Evolutionary conservation across 2,888 invertebrate species (phyloP).

Genomic region (Chromoteleia sp.): DNA sequence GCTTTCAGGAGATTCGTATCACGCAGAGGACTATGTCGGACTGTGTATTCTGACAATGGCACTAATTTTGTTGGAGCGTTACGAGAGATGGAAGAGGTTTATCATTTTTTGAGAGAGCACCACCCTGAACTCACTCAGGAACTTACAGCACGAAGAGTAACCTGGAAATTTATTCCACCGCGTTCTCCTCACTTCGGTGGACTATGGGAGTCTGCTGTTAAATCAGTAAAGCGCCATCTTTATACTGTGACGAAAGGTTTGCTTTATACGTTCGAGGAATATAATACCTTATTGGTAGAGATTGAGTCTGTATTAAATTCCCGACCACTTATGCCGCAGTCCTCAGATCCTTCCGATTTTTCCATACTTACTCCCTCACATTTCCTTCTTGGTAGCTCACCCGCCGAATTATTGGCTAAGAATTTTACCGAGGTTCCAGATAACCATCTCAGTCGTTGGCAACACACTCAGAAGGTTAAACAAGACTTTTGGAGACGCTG

Average conservation of each 20-base stretch:
- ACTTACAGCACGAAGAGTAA: no score
- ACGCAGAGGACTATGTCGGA: no score
- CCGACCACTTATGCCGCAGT: conserved; percentile 45
- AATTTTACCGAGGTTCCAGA: conserved; percentile 21
- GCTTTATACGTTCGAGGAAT: conserved; percentile 70
- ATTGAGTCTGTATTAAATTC: conserved; percentile 70
- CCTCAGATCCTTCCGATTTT: conserved; percentile 61
- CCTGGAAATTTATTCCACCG: conserved; percentile 22
- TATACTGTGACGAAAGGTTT: conserved; percentile 40
- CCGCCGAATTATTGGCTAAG: conserved; percentile 1
- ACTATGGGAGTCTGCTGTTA: conserved; percentile 74
- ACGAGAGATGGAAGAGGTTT: no score
- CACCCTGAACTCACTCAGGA: no score
- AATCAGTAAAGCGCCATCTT: conserved; percentile 72
- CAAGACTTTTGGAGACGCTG: conserved; percentile 5
- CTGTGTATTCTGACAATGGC: no score
- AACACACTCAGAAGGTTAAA: conserved; percentile 6
- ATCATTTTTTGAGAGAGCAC: no score
- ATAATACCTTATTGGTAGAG: conserved; percentile 67
- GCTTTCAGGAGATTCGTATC: conserved; percentile 53
- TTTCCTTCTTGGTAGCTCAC: conserved; percentile 69
- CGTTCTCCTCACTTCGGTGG: conserved; percentile 25
- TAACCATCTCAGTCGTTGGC: conserved; percentile 9
- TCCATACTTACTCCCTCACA: conserved; percentile 62
- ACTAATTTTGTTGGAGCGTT: no score